Evolutionary conservation across 1,140 invertebrate genomes (phyloP).

Genomic region (Eumeta japonica): DNA sequence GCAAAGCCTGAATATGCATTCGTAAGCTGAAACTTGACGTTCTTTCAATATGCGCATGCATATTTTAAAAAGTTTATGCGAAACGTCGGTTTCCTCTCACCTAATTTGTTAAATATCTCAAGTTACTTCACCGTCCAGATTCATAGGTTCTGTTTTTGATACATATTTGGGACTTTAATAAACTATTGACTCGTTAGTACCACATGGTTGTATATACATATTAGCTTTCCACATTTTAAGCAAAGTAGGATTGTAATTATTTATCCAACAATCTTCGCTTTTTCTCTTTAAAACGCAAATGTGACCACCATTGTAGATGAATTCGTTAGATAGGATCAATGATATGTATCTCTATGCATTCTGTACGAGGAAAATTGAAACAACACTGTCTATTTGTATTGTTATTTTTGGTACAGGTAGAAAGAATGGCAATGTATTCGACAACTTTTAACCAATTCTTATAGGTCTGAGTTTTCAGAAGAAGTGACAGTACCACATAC

Average conservation of each 20-base stretch:
- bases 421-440: conserved; percentile 16
- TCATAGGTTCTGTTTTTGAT: too few relatives aligned
- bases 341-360: conserved; percentile 8
- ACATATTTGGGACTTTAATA: conserved; percentile 43
- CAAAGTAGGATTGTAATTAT: too few relatives aligned
- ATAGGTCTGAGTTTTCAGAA: too few relatives aligned
- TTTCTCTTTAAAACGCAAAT: conserved; percentile 14
- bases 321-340: conserved; percentile 10
- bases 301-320: conserved; percentile 9
- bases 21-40: conserved; percentile 27
- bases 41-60: conserved; percentile 16
- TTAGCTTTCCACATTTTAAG: conserved; percentile 14
- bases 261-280: too few relatives aligned
- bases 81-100: conserved; percentile 17
- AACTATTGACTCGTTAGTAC: conserved; percentile 28
- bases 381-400: conserved; percentile 7
- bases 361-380: conserved; percentile 14
- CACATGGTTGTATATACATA: conserved; percentile 24
- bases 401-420: conserved; percentile 13
- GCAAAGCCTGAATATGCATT: conserved; percentile 31
- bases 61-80: conserved; percentile 25
- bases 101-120: conserved; percentile 21
- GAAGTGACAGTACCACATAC: conserved; percentile 7
- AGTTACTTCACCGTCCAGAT: conserved; percentile 16
- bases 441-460: conserved; percentile 12